Base-by-base conservation (phyloP, 2,888 invertebrate species). In the Eucriotettix oculatus region DNA sequence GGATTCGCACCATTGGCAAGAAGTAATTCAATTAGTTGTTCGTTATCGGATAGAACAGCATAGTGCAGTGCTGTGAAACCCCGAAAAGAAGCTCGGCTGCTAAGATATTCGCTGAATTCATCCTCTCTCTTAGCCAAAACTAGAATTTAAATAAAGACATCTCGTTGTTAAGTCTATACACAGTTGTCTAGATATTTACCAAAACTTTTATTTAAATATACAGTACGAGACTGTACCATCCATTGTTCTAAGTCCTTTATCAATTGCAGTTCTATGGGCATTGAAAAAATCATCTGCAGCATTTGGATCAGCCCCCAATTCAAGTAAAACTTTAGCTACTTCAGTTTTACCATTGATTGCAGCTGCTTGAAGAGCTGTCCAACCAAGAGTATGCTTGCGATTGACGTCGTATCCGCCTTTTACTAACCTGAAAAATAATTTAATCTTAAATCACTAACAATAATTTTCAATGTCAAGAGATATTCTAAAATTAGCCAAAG, bases 51-150 rank as follows among this genome's bases (percentile, higher is more conserved):
- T 54, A 94, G 75, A 58, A 85, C 89, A 11, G 93, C 92, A 76
- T 94, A 94, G 74, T 94, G 93, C 65, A 94, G 77, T 57, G 92
- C 84, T 60, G 93, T 92, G 74, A 90, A 91, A 43, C 90, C 92
- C 65, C 83, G 78, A 73, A 90, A 93, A 10, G 85, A 85, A 1
- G 87, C 87, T 67, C 83, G 79, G 66, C 79, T 82, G 69, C 84
- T 84, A 71, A 86, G 77, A 54, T 79, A 74, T 66, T 81, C 79
- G 67, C 84, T 85, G 74, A 94, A 94, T 72, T 93, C 90, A 64
- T 88, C 86, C 71, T 92, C 91, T 64, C 93, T 79, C 42, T 79
- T 76, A 72, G 80, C 75, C 63, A 84, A 68, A 56, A 82, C 55
- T 17, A 17, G 16, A 54, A 54, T 10, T 1, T 1, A 48, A 29